These are phyloP conservation scores for Lasioglossum figueresi DNA, from an alignment of 2,888 invertebrate species.

Conservation along the genomic window DNA sequence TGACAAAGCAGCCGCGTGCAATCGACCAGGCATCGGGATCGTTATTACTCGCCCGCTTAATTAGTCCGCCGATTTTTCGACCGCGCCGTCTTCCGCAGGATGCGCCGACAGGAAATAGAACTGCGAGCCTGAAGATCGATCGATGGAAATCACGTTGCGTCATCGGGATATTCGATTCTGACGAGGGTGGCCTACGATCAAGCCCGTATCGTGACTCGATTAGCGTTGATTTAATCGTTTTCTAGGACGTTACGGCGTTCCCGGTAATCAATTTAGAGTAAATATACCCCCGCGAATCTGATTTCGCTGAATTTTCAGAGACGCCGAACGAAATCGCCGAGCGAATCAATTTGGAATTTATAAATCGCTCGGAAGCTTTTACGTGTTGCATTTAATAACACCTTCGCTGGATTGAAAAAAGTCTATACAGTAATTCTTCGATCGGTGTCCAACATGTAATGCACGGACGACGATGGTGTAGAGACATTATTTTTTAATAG, in stretches of 20 bases:
- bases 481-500: no score
- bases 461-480: no score
- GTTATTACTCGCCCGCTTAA: conserved; percentile 41
- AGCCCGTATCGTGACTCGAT: conserved; percentile 15
- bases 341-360: neutral
- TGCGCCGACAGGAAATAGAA: neutral
- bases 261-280: neutral
- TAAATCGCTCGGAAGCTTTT: neutral
- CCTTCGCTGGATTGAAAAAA: neutral
- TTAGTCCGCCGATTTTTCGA: conserved; percentile 28
- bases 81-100: neutral
- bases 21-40: conserved; percentile 18
- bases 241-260: neutral
- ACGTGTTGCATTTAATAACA: neutral
- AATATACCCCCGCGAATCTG: neutral
- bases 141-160: conserved; percentile 1
- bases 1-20: neutral
- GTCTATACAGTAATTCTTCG: no score
- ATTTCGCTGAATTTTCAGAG: neutral
- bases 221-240: conserved; percentile 20
- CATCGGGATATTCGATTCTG: conserved; percentile 3
- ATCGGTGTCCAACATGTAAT: no score
- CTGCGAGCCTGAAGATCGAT: neutral
- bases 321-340: neutral
- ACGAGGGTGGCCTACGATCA: neutral